Percentiles rank a stretch among this genome's conserved stretches.
Evolutionary conservation across 2,797 vertebrate genomes (phyloP).

Genomic region (Pipistrellus pipistrellus): DNA sequence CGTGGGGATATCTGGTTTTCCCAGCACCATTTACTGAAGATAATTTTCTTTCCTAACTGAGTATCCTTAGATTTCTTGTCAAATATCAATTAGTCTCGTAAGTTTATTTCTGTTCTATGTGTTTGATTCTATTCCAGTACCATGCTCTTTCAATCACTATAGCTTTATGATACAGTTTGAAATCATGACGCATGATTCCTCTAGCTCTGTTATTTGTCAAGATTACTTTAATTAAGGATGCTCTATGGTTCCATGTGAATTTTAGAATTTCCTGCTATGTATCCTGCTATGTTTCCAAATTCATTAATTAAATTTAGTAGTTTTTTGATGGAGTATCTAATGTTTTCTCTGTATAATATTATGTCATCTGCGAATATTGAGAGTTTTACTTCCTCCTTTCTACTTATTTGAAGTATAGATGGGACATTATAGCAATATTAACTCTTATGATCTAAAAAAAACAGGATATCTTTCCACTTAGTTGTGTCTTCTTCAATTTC

Average conservation of each 20-base stretch:
- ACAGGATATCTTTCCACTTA: neutral
- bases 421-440: neutral
- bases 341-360: too few relatives aligned
- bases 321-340: too few relatives aligned
- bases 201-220: neutral
- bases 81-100: neutral
- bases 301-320: too few relatives aligned
- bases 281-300: too few relatives aligned
- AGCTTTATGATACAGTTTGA: neutral
- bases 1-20: neutral
- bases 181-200: neutral
- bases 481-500: conserved; percentile 7
- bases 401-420: neutral
- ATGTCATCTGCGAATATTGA: too few relatives aligned
- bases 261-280: neutral
- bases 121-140: neutral
- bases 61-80: neutral
- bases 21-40: neutral
- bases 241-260: neutral
- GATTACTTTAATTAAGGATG: neutral
- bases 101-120: neutral
- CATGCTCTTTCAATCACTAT: neutral
- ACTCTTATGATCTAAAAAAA: neutral
- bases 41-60: neutral
- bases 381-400: neutral